Evolutionary conservation across 2,797 vertebrate species (phyloP).

Genomic region (Limnodromus scolopaceus): DNA sequence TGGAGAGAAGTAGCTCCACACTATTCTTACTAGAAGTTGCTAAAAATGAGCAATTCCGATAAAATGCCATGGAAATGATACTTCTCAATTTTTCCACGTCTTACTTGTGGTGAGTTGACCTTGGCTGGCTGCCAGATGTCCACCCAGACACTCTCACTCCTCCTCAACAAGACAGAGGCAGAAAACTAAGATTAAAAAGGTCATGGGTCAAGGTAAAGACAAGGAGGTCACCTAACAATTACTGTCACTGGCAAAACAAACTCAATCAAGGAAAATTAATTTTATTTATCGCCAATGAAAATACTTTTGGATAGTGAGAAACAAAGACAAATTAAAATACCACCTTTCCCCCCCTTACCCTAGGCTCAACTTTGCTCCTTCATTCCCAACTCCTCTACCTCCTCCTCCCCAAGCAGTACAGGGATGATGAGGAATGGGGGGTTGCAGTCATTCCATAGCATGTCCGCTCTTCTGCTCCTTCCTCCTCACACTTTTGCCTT

Average conservation of each 20-base stretch:
- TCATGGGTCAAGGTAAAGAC: not conserved
- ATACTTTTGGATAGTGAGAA: not conserved
- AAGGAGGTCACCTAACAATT: not conserved
- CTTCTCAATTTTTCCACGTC: not conserved
- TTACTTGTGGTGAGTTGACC: not conserved
- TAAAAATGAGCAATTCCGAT: slow-evolving; percentile 52
- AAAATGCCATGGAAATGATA: slow-evolving; percentile 72
- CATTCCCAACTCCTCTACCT: not conserved
- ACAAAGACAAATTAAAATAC: not conserved
- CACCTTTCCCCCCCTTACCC: not conserved
- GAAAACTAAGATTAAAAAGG: not conserved
- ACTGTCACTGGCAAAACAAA: not conserved
- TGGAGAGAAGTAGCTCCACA: slow-evolving; percentile 81
- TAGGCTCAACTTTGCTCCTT: not conserved
- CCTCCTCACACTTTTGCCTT: not conserved
- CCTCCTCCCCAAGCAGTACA: rapidly evolving
- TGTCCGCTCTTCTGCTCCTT: not conserved
- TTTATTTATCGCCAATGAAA: not conserved
- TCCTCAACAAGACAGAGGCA: not conserved
- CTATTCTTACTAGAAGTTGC: slow-evolving; percentile 36
- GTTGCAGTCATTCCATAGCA: not conserved
- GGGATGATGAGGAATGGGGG: not conserved
- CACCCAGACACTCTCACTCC: not conserved
- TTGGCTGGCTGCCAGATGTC: not conserved
- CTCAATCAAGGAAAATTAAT: not conserved